Evolutionary conservation across 2,797 vertebrate species (phyloP).

Genomic region (Dicrostonyx torquatus): DNA sequence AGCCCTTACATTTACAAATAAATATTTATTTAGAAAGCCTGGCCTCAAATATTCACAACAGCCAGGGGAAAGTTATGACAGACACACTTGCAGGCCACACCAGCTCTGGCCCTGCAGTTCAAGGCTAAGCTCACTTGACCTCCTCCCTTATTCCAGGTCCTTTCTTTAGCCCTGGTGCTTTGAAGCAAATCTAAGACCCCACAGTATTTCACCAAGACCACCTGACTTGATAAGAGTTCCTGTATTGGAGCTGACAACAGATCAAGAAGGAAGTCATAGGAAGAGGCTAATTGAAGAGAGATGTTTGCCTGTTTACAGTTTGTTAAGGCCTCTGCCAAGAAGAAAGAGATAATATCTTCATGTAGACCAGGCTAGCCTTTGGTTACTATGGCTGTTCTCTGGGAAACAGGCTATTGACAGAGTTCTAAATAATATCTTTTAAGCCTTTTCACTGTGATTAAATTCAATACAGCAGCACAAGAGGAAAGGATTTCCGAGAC

Average conservation of each 20-base stretch:
- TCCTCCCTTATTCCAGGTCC: not conserved
- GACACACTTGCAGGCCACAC: not conserved
- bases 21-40: not conserved
- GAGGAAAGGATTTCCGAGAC: conserved; percentile 39
- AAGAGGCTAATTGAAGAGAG: not conserved
- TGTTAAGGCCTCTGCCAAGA: not conserved
- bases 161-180: no score
- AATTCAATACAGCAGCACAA: conserved; percentile 44
- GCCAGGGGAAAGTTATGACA: not conserved
- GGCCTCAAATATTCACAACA: not conserved
- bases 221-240: not conserved
- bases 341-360: not conserved
- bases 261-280: not conserved
- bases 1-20: not conserved
- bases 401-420: not conserved
- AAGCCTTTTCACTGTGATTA: conserved; percentile 32
- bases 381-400: not conserved
- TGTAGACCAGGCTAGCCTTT: not conserved
- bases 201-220: not conserved
- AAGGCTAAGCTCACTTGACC: not conserved
- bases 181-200: not conserved
- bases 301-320: not conserved
- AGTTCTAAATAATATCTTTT: not conserved
- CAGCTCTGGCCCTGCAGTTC: not conserved
- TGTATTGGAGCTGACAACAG: not conserved